Conservation (phyloP, 35 echinoderm and acorn worm genomes). For the Apostichopus japonicus region DNA sequence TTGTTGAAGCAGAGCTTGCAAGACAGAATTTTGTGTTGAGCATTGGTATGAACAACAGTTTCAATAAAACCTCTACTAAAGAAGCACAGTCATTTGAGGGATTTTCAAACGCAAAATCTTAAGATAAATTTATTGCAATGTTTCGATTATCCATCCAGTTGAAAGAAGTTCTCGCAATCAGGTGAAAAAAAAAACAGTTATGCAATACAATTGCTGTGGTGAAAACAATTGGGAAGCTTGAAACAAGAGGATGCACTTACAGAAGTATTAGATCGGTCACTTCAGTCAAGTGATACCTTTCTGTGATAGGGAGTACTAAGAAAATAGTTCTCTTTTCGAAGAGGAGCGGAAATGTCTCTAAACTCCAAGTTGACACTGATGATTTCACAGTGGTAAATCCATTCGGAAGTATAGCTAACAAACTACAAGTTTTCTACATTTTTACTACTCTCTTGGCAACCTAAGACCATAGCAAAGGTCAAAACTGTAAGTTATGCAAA, state of each 20-base stretch:
- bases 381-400: too few species aligned
- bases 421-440: too few species aligned
- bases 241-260: not conserved
- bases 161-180: not conserved
- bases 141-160: not conserved
- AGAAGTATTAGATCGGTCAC: not conserved
- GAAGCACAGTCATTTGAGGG: not conserved
- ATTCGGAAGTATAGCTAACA: too few species aligned
- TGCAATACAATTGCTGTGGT: not conserved
- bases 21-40: not conserved
- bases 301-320: not conserved
- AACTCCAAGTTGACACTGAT: too few species aligned
- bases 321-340: too few species aligned
- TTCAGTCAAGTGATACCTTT: not conserved
- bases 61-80: not conserved
- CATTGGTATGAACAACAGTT: not conserved
- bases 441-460: too few species aligned
- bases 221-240: not conserved
- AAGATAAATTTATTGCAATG: not conserved
- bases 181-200: not conserved
- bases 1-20: not conserved
- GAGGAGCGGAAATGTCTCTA: too few species aligned
- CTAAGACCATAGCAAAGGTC: too few species aligned
- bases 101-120: not conserved
- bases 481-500: too few species aligned